A percentile compares a stretch with the other conserved stretches of the same genome.
Evolutionary conservation across 2,797 vertebrate species (phyloP).

Genomic region (Aplochiton taeniatus): DNA sequence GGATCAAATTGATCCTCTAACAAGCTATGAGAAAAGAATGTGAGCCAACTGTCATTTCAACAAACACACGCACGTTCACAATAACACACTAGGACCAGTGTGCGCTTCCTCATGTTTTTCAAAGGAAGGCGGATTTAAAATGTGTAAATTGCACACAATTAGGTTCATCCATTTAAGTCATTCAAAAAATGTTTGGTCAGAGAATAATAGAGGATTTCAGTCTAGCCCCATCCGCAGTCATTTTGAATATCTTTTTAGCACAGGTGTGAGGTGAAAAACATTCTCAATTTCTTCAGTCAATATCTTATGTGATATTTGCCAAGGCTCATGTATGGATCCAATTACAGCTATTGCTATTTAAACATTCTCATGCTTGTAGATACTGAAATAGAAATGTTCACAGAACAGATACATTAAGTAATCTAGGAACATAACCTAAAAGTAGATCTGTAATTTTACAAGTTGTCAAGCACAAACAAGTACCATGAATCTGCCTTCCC

Average conservation of each 20-base stretch:
- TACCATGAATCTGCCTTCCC: slow-evolving; percentile 13
- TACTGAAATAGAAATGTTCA: background rate
- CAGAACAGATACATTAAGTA: no score
- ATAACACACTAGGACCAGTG: background rate
- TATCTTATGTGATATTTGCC: background rate
- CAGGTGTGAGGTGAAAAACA: slow-evolving; percentile 26
- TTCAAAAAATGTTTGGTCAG: slow-evolving; percentile 36
- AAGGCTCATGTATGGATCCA: background rate
- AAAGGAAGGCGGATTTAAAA: slow-evolving; percentile 46
- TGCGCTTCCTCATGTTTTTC: slow-evolving; percentile 45
- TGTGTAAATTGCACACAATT: slow-evolving; percentile 48
- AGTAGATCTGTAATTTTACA: no score
- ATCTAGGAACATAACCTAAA: no score
- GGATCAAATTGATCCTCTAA: slow-evolving; percentile 87
- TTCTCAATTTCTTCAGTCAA: slow-evolving; percentile 15
- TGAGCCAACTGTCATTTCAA: slow-evolving; percentile 81
- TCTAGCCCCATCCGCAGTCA: slow-evolving; percentile 35
- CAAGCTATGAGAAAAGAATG: slow-evolving; percentile 80
- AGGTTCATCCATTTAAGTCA: background rate
- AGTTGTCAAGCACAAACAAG: no score
- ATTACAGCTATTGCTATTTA: slow-evolving; percentile 1
- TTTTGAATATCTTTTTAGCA: slow-evolving; percentile 39
- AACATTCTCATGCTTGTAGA: background rate
- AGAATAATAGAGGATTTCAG: slow-evolving; percentile 46
- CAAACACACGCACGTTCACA: slow-evolving; percentile 38